Conservation (phyloP, 2,797 vertebrate species). For the Urocyon cinereoargenteus region DNA sequence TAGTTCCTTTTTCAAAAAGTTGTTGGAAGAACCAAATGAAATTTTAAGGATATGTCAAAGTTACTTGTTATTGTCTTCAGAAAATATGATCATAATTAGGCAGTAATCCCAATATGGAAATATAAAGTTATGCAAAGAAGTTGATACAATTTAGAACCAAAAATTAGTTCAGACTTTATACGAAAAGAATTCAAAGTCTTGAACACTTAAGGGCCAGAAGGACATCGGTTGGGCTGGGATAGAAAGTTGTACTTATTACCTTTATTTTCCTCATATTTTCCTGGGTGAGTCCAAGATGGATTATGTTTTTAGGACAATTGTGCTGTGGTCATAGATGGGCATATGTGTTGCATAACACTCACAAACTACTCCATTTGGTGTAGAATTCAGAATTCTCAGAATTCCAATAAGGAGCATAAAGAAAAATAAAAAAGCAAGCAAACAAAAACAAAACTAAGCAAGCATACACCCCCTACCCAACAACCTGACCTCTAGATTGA, state of each 20-base stretch:
- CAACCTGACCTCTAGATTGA: background rate
- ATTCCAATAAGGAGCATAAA: background rate
- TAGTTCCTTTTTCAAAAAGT: background rate
- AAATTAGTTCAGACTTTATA: background rate
- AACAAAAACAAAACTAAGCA: background rate
- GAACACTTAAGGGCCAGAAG: background rate
- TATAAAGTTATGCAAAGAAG: background rate
- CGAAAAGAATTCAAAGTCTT: background rate
- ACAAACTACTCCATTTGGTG: background rate
- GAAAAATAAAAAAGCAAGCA: background rate
- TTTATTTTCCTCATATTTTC: background rate
- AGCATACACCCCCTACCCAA: background rate
- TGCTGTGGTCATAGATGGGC: background rate
- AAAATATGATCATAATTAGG: background rate
- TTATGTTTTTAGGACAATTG: background rate
- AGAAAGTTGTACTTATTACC: background rate
- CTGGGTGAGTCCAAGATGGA: background rate
- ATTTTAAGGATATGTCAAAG: background rate
- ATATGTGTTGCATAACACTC: background rate
- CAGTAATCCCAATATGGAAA: background rate
- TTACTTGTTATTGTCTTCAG: background rate
- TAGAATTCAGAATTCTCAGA: background rate
- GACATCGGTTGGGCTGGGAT: background rate
- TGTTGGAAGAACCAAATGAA: background rate
- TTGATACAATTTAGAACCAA: background rate